Evolutionary conservation across 2,797 vertebrate species (phyloP), one percentile per base, ranked within the genome.

Genomic region (Rhynchotus rufescens): DNA sequence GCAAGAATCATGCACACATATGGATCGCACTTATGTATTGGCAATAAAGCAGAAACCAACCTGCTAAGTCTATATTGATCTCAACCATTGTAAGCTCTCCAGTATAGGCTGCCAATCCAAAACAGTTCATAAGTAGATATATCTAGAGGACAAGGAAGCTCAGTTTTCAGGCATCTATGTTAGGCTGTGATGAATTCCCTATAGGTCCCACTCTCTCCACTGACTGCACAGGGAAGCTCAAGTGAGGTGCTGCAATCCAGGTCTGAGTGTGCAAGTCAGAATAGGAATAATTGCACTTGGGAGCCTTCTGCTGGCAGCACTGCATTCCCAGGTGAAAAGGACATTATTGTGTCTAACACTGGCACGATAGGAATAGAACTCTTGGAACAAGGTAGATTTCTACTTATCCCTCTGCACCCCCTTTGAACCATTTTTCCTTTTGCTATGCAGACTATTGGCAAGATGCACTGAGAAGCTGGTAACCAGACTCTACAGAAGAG

Each of bases 401-500:
- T 56, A 52, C 61, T 59, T 66, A 42, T 49, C 38, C 21, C 13
- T 32, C 61, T 61, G 49, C 20, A 38, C 38, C 49, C 76, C 49
- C 26, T 54, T 56, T 38, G 67, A 93, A 71, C 75, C 44, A 72
- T 78, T 95, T 92, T 79, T 90, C 90, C 90, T 83, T 93, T 91
- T 73, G 47, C 88, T 89, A 8, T 51, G 73, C 84, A 68, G 67
- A 68, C n/a, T 36, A 54, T 81, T 95, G 92, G 92, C 95, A 95
- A 73, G 26, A 47, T 52, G 44, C 79, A 76, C 73, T 20, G 38
- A 76, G 71, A 60, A 34, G 66, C 62, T 45, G 56, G 80, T 92
- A 93, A 90, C 73, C 60, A 93, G 86, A 86, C 61, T 83, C 80
- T 69, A 90, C 78, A 83, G 92, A 93, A 88, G 73, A 76, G n/a